Evolutionary conservation across 2,113 vertebrate species (phyloP).

Genomic region (Formicarius rufipectus): DNA sequence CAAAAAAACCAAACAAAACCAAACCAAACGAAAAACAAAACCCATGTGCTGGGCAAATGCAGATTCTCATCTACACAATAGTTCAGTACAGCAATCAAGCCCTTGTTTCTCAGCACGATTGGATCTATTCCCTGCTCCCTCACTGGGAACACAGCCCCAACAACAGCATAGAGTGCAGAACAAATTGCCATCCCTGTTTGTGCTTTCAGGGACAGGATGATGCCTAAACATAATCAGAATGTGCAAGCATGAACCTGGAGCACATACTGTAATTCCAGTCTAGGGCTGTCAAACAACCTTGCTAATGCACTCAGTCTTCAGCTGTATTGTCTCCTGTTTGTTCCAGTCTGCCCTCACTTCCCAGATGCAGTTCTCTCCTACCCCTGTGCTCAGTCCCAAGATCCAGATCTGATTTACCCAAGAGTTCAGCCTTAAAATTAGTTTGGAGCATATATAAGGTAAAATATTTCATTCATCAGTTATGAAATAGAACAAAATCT

Average conservation of each 20-base stretch:
- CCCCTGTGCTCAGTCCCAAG: background rate
- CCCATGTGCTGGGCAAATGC: background rate
- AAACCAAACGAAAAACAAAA: too few relatives aligned
- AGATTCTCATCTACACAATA: background rate
- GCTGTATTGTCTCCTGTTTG: background rate
- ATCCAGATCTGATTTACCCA: background rate
- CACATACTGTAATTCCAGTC: background rate
- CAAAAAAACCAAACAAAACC: too few relatives aligned
- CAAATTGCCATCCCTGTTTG: background rate
- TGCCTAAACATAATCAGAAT: background rate
- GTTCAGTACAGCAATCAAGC: background rate
- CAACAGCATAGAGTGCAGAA: background rate
- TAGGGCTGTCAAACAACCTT: background rate
- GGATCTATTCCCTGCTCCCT: background rate
- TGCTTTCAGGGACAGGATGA: background rate
- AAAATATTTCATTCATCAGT: background rate
- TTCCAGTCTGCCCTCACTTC: background rate
- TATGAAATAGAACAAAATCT: background rate
- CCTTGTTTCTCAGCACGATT: background rate
- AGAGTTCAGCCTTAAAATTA: background rate
- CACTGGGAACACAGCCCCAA: background rate
- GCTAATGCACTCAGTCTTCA: background rate
- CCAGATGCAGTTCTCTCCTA: background rate
- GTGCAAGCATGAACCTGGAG: background rate
- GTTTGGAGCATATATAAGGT: background rate